A percentile compares a stretch with the other conserved stretches of the same genome.
These are phyloP conservation scores for Heliconius ismenius DNA, from an alignment of 2,888 invertebrate species.

Conservation along the genomic window DNA sequence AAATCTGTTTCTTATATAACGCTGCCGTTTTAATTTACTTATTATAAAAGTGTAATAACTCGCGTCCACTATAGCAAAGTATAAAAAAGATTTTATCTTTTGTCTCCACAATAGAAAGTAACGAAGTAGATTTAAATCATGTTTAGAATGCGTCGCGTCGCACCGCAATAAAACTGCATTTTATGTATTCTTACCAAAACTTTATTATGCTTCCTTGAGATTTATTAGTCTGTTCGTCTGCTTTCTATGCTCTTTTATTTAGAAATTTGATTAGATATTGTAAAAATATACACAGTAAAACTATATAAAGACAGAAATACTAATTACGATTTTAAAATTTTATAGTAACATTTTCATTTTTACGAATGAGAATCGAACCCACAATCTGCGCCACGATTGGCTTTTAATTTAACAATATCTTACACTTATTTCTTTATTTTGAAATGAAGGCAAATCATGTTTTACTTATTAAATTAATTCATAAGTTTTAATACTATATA, in stretches of 20 bases:
- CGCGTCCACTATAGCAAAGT: background rate
- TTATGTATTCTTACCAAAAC: constrained; percentile 40
- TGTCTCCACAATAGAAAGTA: background rate
- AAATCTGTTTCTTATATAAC: too few relatives aligned
- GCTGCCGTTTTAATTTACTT: too few relatives aligned
- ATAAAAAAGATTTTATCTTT: background rate
- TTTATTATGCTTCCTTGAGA: constrained; percentile 40
- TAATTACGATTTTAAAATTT: background rate
- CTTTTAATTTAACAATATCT: too few relatives aligned
- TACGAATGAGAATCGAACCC: too few relatives aligned
- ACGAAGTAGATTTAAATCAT: constrained; percentile 28
- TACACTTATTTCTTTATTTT: too few relatives aligned
- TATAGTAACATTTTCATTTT: too few relatives aligned
- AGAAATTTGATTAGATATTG: background rate
- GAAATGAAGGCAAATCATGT: background rate
- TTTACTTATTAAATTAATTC: background rate
- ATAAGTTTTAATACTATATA: background rate
- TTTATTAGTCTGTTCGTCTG: constrained; percentile 46
- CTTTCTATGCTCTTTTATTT: background rate
- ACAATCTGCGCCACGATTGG: too few relatives aligned
- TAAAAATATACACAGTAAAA: background rate
- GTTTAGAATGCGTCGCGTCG: constrained; percentile 44
- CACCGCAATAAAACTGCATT: constrained; percentile 46
- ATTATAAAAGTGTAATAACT: background rate
- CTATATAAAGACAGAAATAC: background rate